A percentile compares a stretch with the other conserved stretches of the same genome.
Evolutionary conservation across 1,140 invertebrate genomes (phyloP).

Genomic region (Neodiprion virginianus): DNA sequence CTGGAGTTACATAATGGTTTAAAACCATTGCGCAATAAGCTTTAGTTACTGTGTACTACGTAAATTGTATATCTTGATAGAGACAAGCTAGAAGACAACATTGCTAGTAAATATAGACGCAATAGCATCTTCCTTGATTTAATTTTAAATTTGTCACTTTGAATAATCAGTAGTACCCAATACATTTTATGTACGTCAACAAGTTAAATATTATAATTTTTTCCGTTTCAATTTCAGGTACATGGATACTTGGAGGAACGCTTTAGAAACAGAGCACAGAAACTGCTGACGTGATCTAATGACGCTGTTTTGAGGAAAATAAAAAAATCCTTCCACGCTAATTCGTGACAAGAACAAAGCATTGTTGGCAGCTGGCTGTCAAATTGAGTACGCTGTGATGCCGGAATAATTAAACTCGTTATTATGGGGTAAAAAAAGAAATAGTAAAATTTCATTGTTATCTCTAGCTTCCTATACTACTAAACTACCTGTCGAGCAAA

Average conservation of each 20-base stretch:
- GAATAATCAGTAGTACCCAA: slow-evolving; percentile 23
- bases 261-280: slow-evolving; percentile 51
- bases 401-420: not conserved
- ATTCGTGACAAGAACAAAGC: not conserved
- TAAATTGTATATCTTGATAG: slow-evolving; percentile 14
- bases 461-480: not conserved
- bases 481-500: not conserved
- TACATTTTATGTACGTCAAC: slow-evolving; percentile 9
- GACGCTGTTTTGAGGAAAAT: not conserved
- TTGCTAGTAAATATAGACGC: slow-evolving; percentile 15
- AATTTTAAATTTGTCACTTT: slow-evolving; percentile 14
- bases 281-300: slow-evolving; percentile 52
- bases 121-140: slow-evolving; percentile 13
- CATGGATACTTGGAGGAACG: slow-evolving; percentile 58
- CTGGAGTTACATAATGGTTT: too few relatives aligned
- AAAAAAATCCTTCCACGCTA: not conserved
- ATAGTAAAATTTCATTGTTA: not conserved
- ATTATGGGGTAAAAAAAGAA: not conserved
- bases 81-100: slow-evolving; percentile 15
- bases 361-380: not conserved
- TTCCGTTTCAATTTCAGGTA: slow-evolving; percentile 57
- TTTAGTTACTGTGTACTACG: slow-evolving; percentile 9
- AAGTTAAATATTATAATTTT: slow-evolving; percentile 28
- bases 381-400: not conserved
- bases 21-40: too few relatives aligned